Evolutionary conservation across 2,888 invertebrate species (phyloP).

Genomic region (Phyto melanocephala): DNA sequence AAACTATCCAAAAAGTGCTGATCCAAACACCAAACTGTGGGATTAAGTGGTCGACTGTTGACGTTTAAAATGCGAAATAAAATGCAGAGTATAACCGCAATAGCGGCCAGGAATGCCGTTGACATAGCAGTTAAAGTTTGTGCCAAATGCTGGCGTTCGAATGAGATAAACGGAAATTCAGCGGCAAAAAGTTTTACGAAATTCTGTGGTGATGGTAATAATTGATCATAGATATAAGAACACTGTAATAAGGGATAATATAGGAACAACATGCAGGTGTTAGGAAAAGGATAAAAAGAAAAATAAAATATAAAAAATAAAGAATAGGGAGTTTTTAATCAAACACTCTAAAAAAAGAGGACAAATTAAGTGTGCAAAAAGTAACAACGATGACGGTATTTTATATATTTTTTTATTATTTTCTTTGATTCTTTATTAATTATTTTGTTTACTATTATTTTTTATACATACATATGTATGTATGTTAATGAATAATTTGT

Average conservation of each 20-base stretch:
- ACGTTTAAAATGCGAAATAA: slow-evolving; percentile 91
- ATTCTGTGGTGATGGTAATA: slow-evolving; percentile 66
- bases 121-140: slow-evolving; percentile 82
- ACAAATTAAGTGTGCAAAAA: neutral
- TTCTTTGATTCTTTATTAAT: neutral
- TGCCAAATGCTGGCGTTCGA: slow-evolving; percentile 68
- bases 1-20: slow-evolving; percentile 87
- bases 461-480: neutral
- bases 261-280: slow-evolving; percentile 60
- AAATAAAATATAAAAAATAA: neutral
- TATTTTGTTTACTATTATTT: neutral
- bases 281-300: slow-evolving; percentile 4
- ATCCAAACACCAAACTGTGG: slow-evolving; percentile 88
- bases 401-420: neutral
- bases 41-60: slow-evolving; percentile 89
- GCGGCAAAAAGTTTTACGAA: slow-evolving; percentile 59
- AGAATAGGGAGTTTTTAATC: neutral
- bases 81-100: slow-evolving; percentile 90
- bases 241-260: slow-evolving; percentile 56
- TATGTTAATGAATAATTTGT: neutral
- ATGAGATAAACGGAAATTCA: slow-evolving; percentile 61
- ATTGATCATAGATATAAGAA: slow-evolving; percentile 62
- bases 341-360: neutral
- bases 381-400: neutral
- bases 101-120: slow-evolving; percentile 87